Percentiles rank a stretch among this genome's conserved stretches.
These are phyloP conservation scores for Leiothrix lutea DNA, from an alignment of 2,113 vertebrate species.

Conservation along the genomic window DNA sequence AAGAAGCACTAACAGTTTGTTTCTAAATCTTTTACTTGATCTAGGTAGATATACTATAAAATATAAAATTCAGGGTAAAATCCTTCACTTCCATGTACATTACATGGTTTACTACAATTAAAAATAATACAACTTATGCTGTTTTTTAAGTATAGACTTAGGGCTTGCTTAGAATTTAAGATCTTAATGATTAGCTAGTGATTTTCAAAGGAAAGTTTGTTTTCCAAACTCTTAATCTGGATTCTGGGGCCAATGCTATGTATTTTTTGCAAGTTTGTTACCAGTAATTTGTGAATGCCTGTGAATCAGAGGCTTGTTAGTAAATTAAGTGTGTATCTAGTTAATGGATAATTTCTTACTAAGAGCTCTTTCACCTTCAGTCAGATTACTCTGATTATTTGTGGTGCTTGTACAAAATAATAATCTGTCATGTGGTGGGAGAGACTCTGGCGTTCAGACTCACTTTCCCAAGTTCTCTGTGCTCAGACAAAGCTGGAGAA, in stretches of 20 bases:
- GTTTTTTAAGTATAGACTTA: slow-evolving; percentile 56
- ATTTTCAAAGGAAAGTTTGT: slow-evolving; percentile 41
- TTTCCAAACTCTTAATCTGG: slow-evolving; percentile 23
- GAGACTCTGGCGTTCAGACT: neutral
- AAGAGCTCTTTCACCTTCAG: slow-evolving; percentile 44
- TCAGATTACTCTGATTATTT: slow-evolving; percentile 45
- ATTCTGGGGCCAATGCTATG: slow-evolving; percentile 39
- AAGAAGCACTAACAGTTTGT: slow-evolving; percentile 40
- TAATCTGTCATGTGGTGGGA: neutral
- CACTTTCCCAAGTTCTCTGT: neutral
- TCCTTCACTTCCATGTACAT: slow-evolving; percentile 73
- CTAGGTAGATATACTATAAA: slow-evolving; percentile 40
- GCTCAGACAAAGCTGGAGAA: neutral
- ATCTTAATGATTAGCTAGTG: slow-evolving; percentile 25
- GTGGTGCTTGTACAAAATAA: slow-evolving; percentile 46
- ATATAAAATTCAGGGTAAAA: slow-evolving; percentile 71
- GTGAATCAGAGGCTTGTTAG: slow-evolving; percentile 53
- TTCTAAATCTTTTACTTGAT: slow-evolving; percentile 49
- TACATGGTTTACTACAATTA: slow-evolving; percentile 67
- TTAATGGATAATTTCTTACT: neutral
- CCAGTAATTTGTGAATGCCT: slow-evolving; percentile 59
- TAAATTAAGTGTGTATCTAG: slow-evolving; percentile 43
- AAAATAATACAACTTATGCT: slow-evolving; percentile 19
- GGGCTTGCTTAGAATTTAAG: slow-evolving; percentile 54
- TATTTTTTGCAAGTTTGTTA: slow-evolving; percentile 42